phyloP scores from a whole-genome alignment of 92 coral and sea anemone species.

The Pocillopora grandis region DNA sequence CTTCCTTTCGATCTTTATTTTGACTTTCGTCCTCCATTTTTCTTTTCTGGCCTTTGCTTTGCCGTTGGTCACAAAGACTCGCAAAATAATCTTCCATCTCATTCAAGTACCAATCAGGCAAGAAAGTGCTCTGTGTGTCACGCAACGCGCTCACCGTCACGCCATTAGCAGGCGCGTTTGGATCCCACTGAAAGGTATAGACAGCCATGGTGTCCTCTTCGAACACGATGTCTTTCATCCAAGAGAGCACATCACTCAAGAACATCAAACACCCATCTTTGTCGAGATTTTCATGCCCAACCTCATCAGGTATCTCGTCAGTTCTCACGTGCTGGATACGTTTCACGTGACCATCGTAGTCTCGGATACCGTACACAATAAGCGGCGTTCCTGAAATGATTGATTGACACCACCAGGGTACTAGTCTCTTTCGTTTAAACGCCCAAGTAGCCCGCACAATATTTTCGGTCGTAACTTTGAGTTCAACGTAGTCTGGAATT shows the following conservation, averaged over 20 bases:
- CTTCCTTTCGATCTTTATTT: not conserved
- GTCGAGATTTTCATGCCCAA: slow-evolving; percentile 33
- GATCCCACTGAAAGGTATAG: slow-evolving; percentile 31
- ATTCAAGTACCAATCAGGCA: slow-evolving; percentile 38
- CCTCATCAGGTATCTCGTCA: slow-evolving; percentile 28
- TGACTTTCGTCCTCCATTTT: not conserved
- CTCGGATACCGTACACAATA: slow-evolving; percentile 36
- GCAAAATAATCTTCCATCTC: slow-evolving; percentile 35
- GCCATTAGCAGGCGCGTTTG: slow-evolving; percentile 13
- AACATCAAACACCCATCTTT: slow-evolving; percentile 19
- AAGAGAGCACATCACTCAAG: slow-evolving; percentile 33
- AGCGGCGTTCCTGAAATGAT: slow-evolving; percentile 36
- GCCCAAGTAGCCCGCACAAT: slow-evolving; percentile 42
- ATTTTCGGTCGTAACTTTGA: slow-evolving; percentile 36
- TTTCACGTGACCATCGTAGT: slow-evolving; percentile 49
- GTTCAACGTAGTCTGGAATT: slow-evolving; percentile 31
- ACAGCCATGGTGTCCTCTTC: not conserved
- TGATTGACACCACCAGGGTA: slow-evolving; percentile 52
- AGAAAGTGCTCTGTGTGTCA: slow-evolving; percentile 13
- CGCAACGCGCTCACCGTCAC: slow-evolving; percentile 7
- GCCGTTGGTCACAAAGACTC: not conserved
- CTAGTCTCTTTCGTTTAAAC: slow-evolving; percentile 24
- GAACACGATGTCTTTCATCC: slow-evolving; percentile 25
- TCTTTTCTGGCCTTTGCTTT: not conserved
- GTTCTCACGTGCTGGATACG: slow-evolving; percentile 21